A percentile compares a stretch with the other conserved stretches of the same genome.
phyloP scores from a whole-genome alignment of 2,797 vertebrate species.

The Catostomus latipinnis region DNA sequence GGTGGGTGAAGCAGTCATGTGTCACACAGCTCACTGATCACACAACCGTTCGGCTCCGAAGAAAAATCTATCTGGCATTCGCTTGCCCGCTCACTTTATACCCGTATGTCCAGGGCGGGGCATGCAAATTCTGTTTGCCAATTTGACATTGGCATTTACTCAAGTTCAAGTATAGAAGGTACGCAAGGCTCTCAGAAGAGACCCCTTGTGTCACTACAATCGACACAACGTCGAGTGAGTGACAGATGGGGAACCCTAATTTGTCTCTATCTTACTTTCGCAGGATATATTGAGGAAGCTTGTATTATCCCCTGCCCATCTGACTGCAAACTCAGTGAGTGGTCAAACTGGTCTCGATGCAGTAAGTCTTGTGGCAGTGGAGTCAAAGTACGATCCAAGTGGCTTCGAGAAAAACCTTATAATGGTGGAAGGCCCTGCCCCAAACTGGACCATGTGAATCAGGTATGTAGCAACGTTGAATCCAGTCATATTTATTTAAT shows the following conservation, averaged over 20 bases:
- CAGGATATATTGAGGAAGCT: slow-evolving; percentile 97
- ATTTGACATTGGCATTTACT: no score
- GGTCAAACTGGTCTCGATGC: slow-evolving; percentile 99
- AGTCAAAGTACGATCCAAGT: slow-evolving; percentile 97
- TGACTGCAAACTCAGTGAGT: slow-evolving; percentile 97
- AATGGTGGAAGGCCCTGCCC: slow-evolving; percentile 91
- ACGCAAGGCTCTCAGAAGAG: no score
- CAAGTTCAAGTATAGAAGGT: no score
- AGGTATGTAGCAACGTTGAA: slow-evolving; percentile 77
- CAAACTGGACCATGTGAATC: slow-evolving; percentile 95
- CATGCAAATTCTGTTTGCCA: no score
- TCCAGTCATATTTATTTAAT: slow-evolving; percentile 1
- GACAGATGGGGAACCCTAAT: not conserved
- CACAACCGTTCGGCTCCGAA: no score
- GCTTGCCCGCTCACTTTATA: no score
- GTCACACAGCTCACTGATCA: no score
- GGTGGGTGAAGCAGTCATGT: no score
- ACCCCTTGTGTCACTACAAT: no score
- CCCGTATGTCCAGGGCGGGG: no score
- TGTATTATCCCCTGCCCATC: slow-evolving; percentile 97
- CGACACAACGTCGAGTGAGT: no score
- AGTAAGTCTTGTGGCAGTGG: slow-evolving; percentile 97
- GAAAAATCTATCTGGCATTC: no score
- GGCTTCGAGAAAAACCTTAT: slow-evolving; percentile 97
- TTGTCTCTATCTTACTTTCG: not conserved